These are phyloP conservation scores for Corella eumyota DNA, from an alignment of 23 tunicate genomes.

Conservation along the genomic window DNA sequence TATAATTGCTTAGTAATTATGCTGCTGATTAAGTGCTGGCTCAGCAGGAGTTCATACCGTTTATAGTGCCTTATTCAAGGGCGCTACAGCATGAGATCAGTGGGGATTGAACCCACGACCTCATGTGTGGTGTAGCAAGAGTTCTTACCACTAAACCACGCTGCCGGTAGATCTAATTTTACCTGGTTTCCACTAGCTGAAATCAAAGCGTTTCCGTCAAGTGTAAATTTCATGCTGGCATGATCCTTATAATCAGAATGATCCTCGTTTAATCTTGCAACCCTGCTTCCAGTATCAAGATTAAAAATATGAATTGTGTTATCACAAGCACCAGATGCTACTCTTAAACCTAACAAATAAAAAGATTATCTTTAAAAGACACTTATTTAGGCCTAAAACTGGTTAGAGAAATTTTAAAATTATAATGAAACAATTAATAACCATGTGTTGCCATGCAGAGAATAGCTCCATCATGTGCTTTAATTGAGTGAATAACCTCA, in stretches of 20 bases:
- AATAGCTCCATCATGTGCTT: conserved; percentile 26
- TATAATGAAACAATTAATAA: conserved; percentile 1
- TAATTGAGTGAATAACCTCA: conserved; percentile 42
- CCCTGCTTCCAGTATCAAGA: conserved; percentile 39
- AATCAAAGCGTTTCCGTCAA: conserved; percentile 8
- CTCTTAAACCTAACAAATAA: conserved; percentile 8
- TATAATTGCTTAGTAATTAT: no score
- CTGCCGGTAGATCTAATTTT: no score
- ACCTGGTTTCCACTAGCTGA: conserved; percentile 49
- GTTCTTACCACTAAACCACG: no score
- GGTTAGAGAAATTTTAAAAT: background rate
- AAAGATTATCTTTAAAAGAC: no score
- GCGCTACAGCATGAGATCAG: no score
- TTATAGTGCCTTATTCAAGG: no score
- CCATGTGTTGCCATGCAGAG: conserved; percentile 29
- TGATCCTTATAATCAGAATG: conserved; percentile 27
- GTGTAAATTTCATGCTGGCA: conserved; percentile 18
- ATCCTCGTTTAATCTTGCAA: conserved; percentile 23
- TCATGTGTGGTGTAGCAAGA: no score
- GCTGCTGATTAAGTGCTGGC: no score
- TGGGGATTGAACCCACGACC: no score
- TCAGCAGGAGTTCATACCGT: no score
- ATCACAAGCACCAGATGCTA: conserved; percentile 43
- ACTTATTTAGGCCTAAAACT: background rate
- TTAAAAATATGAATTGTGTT: conserved; percentile 26